Conservation (phyloP, 2,113 vertebrate species). For the Limnothrissa miodon region DNA sequence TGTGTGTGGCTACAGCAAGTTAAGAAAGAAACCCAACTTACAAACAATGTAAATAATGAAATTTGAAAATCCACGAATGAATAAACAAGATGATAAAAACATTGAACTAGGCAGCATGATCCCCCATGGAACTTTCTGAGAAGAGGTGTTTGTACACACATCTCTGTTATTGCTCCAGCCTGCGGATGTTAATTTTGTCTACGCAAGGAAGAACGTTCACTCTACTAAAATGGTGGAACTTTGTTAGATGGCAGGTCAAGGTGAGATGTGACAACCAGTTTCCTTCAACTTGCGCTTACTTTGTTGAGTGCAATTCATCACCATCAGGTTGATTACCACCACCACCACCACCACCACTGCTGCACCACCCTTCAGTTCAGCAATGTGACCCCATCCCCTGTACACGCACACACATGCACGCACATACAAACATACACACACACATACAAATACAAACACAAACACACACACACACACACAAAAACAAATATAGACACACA, state of each 20-base stretch:
- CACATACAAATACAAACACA: no score
- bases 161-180: background rate
- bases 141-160: background rate
- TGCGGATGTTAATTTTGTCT: background rate
- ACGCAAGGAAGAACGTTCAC: background rate
- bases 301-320: constrained; percentile 18
- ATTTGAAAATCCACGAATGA: background rate
- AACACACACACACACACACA: no score
- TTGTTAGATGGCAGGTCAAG: constrained; percentile 15
- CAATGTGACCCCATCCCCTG: constrained; percentile 14
- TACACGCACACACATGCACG: no score
- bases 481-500: no score
- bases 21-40: background rate
- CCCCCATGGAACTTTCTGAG: background rate
- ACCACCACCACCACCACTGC: background rate
- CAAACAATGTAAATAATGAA: background rate
- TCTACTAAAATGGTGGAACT: constrained; percentile 13
- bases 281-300: background rate
- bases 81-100: background rate
- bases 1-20: no score
- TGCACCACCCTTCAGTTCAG: constrained; percentile 6
- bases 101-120: background rate
- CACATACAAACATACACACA: no score
- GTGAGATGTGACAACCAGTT: constrained; percentile 16
- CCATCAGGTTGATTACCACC: constrained; percentile 2